Conservation (phyloP, 1,140 invertebrate genomes). For the Diploscapter pachys region DNA sequence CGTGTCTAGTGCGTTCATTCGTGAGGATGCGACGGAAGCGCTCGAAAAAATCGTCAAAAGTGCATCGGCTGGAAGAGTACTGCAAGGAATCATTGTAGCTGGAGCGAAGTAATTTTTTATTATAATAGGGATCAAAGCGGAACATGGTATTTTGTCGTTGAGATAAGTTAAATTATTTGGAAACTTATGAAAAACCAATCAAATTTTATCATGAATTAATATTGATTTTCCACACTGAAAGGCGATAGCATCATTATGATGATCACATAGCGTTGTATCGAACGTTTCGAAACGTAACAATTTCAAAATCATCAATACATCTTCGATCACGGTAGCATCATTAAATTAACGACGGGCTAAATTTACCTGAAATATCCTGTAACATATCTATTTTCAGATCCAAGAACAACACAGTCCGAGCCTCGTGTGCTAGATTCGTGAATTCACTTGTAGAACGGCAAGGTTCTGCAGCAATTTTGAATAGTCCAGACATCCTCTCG, state of each 20-base stretch:
- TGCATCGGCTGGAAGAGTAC: slow-evolving; percentile 24
- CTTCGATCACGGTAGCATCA: too few relatives aligned
- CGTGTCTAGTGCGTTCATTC: slow-evolving; percentile 29
- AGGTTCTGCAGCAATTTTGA: slow-evolving; percentile 13
- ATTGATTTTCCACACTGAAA: too few relatives aligned
- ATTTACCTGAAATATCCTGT: background rate
- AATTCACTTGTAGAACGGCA: slow-evolving; percentile 8
- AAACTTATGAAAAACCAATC: background rate
- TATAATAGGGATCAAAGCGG: background rate
- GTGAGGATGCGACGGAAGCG: slow-evolving; percentile 32
- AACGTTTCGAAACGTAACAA: too few relatives aligned
- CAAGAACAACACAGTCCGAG: slow-evolving; percentile 32
- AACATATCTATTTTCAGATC: slow-evolving; percentile 17
- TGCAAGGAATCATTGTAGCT: slow-evolving; percentile 18
- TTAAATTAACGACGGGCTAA: too few relatives aligned
- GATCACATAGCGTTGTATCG: too few relatives aligned
- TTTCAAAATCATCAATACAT: too few relatives aligned
- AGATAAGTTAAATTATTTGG: background rate
- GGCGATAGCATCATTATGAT: too few relatives aligned
- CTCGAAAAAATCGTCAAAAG: slow-evolving; percentile 28
- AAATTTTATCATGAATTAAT: background rate
- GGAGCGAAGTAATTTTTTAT: slow-evolving; percentile 23
- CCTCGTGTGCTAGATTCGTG: slow-evolving; percentile 19
- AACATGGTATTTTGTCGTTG: too few relatives aligned
- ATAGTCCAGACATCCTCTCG: slow-evolving; percentile 6